Percentiles rank a stretch among this genome's conserved stretches.
These are phyloP conservation scores for Cephus runcator DNA, from an alignment of 2,888 invertebrate genomes.

Conservation along the genomic window DNA sequence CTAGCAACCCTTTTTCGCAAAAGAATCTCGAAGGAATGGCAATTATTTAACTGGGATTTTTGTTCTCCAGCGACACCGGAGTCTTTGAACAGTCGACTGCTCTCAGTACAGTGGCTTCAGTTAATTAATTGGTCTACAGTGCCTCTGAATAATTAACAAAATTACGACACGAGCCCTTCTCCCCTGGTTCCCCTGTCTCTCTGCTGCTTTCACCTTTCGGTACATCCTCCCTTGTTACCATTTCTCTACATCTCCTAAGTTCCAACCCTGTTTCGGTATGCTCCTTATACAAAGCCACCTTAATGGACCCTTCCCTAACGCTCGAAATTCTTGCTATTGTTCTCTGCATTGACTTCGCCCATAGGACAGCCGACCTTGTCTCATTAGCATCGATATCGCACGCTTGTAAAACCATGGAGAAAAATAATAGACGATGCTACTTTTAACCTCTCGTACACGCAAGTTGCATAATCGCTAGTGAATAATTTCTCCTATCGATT, in stretches of 20 bases:
- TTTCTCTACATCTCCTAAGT: conserved; percentile 21
- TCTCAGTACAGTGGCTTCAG: conserved; percentile 34
- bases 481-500: background rate
- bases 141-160: conserved; percentile 50
- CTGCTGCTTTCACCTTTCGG: conserved; percentile 15
- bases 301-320: conserved; percentile 45
- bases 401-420: background rate
- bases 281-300: conserved; percentile 41
- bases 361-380: background rate
- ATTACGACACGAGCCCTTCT: conserved; percentile 38
- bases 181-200: conserved; percentile 16
- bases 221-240: conserved; percentile 10
- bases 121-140: conserved; percentile 48
- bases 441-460: background rate
- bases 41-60: conserved; percentile 50
- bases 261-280: conserved; percentile 30
- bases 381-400: background rate
- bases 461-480: background rate
- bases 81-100: conserved; percentile 33
- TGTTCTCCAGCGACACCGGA: conserved; percentile 23
- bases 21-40: conserved; percentile 19
- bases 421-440: background rate
- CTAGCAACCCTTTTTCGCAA: background rate
- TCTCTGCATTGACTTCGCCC: conserved; percentile 9
- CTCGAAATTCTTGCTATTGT: conserved; percentile 34